These are phyloP conservation scores for Rousettus leschenaultii DNA, from an alignment of 2,113 vertebrate genomes.

Conservation along the genomic window DNA sequence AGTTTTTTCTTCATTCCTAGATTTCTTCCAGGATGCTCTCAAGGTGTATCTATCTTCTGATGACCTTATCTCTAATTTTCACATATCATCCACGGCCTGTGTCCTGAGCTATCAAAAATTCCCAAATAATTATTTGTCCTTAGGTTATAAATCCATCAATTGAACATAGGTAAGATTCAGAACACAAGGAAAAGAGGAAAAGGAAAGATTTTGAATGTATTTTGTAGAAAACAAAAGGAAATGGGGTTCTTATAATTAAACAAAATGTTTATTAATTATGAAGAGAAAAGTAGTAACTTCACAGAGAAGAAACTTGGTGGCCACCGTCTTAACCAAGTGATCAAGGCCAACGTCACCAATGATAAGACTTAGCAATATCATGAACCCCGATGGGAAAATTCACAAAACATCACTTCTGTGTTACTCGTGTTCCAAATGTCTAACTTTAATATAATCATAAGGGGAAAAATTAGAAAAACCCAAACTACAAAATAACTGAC, in stretches of 20 bases:
- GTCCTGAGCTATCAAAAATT: background rate
- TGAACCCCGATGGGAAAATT: background rate
- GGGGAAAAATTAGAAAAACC: background rate
- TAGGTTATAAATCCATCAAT: background rate
- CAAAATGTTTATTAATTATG: background rate
- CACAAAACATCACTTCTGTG: background rate
- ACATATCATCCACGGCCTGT: background rate
- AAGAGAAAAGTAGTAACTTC: background rate
- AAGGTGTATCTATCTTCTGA: rapidly evolving
- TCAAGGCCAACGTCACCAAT: background rate
- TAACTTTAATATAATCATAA: background rate
- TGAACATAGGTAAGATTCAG: background rate
- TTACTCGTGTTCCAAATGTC: background rate
- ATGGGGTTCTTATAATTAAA: background rate
- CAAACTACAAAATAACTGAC: background rate
- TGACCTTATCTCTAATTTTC: background rate
- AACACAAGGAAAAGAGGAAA: background rate
- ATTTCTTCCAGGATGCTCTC: background rate
- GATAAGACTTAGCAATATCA: background rate
- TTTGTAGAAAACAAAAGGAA: background rate
- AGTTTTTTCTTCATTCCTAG: background rate
- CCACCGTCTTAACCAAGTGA: background rate
- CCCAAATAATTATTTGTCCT: background rate
- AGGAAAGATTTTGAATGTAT: background rate
- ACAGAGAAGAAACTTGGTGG: background rate